A percentile compares a stretch with the other conserved stretches of the same genome.
Conservation (phyloP, 2,888 invertebrate species). For the Baronia brevicornis region DNA sequence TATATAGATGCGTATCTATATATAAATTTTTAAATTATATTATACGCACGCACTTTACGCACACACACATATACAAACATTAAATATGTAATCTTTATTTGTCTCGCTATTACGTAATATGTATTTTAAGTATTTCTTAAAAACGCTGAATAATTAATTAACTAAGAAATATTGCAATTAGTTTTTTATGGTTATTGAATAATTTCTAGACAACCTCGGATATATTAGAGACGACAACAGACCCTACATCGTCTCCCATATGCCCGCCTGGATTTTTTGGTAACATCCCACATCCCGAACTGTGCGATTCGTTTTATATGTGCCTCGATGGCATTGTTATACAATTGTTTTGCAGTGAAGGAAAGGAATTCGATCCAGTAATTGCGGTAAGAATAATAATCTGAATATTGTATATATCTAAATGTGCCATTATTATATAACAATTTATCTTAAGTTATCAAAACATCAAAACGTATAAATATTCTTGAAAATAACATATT, state of each 20-base stretch:
- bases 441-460: too few relatives aligned
- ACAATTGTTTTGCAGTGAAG: slow-evolving; percentile 25
- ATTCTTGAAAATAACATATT: neutral
- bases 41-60: too few relatives aligned
- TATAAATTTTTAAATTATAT: too few relatives aligned
- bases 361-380: slow-evolving; percentile 26
- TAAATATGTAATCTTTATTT: too few relatives aligned
- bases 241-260: slow-evolving; percentile 1
- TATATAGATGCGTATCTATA: too few relatives aligned
- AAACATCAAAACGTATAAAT: neutral
- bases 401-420: neutral
- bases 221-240: slow-evolving; percentile 1
- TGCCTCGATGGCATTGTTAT: slow-evolving; percentile 25
- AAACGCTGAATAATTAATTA: too few relatives aligned
- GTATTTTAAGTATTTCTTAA: too few relatives aligned
- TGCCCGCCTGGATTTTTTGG: slow-evolving; percentile 23
- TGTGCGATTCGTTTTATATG: slow-evolving; percentile 29
- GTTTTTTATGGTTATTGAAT: too few relatives aligned
- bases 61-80: too few relatives aligned
- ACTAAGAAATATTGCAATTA: too few relatives aligned
- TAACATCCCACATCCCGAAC: slow-evolving; percentile 27
- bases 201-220: neutral
- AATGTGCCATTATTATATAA: too few relatives aligned
- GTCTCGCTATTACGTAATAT: too few relatives aligned
- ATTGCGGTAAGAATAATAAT: slow-evolving; percentile 19